Conservation (phyloP, 2,888 invertebrate genomes). For the Cephus pulcher region DNA sequence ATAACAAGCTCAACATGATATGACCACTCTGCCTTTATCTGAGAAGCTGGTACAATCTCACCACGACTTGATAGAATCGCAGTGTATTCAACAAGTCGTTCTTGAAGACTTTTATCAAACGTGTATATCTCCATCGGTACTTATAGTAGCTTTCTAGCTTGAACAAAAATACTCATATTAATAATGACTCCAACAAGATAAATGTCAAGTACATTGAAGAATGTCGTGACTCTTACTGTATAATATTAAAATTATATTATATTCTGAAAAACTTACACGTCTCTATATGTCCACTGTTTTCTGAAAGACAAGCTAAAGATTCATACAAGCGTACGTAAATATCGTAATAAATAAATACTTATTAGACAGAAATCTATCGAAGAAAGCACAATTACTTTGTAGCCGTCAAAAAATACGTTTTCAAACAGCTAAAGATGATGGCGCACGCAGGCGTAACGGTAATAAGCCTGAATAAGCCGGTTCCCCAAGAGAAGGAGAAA, state of each 20-base stretch:
- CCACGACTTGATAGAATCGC: conserved; percentile 68
- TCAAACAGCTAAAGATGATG: neutral
- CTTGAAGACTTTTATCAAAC: conserved; percentile 71
- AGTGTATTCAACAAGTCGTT: conserved; percentile 69
- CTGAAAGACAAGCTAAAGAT: neutral
- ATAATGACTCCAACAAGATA: neutral
- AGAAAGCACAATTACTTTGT: neutral
- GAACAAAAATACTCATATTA: neutral
- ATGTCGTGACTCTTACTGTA: neutral
- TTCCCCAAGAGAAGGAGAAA: neutral
- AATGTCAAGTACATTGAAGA: neutral
- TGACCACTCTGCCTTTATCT: conserved; percentile 70
- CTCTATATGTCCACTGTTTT: neutral
- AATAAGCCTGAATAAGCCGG: neutral
- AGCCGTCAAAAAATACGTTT: neutral
- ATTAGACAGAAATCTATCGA: neutral
- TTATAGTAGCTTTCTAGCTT: neutral
- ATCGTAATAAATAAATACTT: neutral
- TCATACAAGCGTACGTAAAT: neutral
- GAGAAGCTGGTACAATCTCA: conserved; percentile 66
- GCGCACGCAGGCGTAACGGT: neutral
- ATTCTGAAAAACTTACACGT: neutral
- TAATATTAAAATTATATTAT: neutral
- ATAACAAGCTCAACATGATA: conserved; percentile 71
- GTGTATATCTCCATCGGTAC: conserved; percentile 70